These are phyloP conservation scores for Mimumesa dahlbomi DNA, from an alignment of 2,888 invertebrate genomes.

Conservation along the genomic window DNA sequence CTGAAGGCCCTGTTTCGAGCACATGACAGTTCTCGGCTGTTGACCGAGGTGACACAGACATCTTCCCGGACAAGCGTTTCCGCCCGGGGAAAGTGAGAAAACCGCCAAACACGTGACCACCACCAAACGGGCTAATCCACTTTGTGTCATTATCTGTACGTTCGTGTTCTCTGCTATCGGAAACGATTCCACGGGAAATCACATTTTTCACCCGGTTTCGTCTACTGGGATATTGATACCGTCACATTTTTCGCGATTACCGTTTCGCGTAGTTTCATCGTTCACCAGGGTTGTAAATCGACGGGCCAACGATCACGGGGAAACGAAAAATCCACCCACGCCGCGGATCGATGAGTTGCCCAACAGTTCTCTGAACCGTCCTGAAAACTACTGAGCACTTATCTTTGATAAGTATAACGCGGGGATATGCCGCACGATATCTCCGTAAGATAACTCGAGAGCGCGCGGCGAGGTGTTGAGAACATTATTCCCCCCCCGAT, in stretches of 20 bases:
- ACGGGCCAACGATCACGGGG: too few relatives aligned
- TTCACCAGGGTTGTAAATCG: background rate
- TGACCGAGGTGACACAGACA: slow-evolving; percentile 69
- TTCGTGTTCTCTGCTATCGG: slow-evolving; percentile 35
- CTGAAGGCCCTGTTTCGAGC: slow-evolving; percentile 66
- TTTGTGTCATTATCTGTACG: slow-evolving; percentile 20
- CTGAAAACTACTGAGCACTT: slow-evolving; percentile 72
- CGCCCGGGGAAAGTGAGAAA: slow-evolving; percentile 29
- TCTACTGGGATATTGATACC: background rate
- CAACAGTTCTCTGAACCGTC: slow-evolving; percentile 48
- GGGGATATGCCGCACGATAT: slow-evolving; percentile 65
- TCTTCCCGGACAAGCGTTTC: slow-evolving; percentile 65
- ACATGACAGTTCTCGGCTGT: slow-evolving; percentile 66
- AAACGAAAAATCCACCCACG: too few relatives aligned
- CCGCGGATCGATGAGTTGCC: slow-evolving; percentile 36
- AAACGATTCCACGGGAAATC: slow-evolving; percentile 20
- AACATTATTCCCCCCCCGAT: slow-evolving; percentile 36
- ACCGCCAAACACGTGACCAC: slow-evolving; percentile 31
- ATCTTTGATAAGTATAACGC: slow-evolving; percentile 75
- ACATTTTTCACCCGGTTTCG: slow-evolving; percentile 29
- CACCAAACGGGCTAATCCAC: background rate
- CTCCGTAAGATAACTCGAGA: slow-evolving; percentile 66
- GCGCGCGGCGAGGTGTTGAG: slow-evolving; percentile 37
- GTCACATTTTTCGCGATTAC: background rate
- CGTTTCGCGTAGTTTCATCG: slow-evolving; percentile 2